Evolutionary conservation across 30 jellyfish, hydroid and myxozoan genomes (phyloP), one percentile per base, ranked within the genome.

Genomic region (Catostylus mosaicus): DNA sequence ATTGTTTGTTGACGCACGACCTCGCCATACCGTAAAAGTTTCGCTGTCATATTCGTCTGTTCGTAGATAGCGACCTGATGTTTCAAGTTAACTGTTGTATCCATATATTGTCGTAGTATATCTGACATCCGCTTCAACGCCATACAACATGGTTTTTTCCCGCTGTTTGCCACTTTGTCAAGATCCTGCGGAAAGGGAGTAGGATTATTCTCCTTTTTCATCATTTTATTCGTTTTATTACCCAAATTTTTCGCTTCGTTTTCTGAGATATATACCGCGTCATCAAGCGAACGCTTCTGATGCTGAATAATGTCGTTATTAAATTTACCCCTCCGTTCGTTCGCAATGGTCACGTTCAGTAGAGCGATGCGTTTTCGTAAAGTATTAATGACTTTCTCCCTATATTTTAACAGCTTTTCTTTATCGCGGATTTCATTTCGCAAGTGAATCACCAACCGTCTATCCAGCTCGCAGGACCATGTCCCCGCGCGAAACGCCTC

Each of bases 111-210:
- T 19, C 98, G 84, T 19, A 92, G 68, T 27, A 92, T 86, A 63
- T 92, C 97, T 0, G 98, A 88, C 97, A 92, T 86, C 59, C 98
- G 67, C 30, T 92, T 92, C 67, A 92, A 48, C 52, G 97, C 98
- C 75, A 87, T 68, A 36, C 98, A 92, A 75, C 98, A 92, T 32
- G 98, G 98, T 36, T 90, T 83, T 26, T 80, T 51, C 34, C 91
- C 91, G 19, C 76, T 72, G 66, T 67, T 68, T 1, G 91, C 97
- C 1, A 56, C 65, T 67, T 71, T 72, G 30, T 73, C 91, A 24
- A 90, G 60, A 56, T 90, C 68, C 20, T 43, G 89, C 18, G 96
- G 97, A 71, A 84, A 78, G 14, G 89, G 96, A 1, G 96, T 86
- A 20, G 91, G 83, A 26, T 27, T 18, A 10, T 26, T 46, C 40